These are phyloP conservation scores for Leptogaster cylindrica DNA, from an alignment of 2,888 invertebrate species.

Conservation along the genomic window DNA sequence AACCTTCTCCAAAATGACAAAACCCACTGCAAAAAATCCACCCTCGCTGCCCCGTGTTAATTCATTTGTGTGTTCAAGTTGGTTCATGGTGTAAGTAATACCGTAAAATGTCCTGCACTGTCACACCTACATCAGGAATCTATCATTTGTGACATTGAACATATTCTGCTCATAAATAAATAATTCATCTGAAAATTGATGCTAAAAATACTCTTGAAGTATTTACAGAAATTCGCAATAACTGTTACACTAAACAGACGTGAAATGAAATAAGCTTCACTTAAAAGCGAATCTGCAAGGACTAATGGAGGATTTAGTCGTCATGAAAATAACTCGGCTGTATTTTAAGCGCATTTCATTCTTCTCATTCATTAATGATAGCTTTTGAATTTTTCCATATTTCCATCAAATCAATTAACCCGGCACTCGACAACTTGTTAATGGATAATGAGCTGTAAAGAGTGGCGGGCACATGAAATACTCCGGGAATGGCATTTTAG, in stretches of 20 bases:
- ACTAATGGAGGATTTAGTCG: too few species aligned
- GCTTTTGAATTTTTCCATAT: too few species aligned
- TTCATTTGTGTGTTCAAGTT: too few species aligned
- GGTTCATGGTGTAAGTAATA: background rate
- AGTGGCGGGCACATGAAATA: background rate
- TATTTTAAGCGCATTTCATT: too few species aligned
- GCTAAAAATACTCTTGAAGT: background rate
- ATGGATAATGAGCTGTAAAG: background rate
- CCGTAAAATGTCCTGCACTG: slow-evolving; percentile 6
- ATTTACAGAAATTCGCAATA: too few species aligned
- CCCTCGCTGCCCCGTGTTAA: too few species aligned
- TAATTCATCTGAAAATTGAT: slow-evolving; percentile 56
- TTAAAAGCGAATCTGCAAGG: too few species aligned
- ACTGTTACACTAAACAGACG: too few species aligned
- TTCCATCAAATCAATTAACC: background rate
- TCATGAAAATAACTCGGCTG: too few species aligned
- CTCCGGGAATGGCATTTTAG: background rate
- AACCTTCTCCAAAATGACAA: slow-evolving; percentile 13
- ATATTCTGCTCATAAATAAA: slow-evolving; percentile 61
- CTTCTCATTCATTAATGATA: too few species aligned
- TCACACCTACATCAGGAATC: slow-evolving; percentile 41
- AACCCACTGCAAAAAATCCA: slow-evolving; percentile 19
- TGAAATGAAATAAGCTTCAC: too few species aligned
- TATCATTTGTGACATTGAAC: slow-evolving; percentile 57
- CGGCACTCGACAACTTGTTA: background rate